Base-by-base conservation (phyloP, 2,888 invertebrate species). In the Ophioninae sp. region DNA sequence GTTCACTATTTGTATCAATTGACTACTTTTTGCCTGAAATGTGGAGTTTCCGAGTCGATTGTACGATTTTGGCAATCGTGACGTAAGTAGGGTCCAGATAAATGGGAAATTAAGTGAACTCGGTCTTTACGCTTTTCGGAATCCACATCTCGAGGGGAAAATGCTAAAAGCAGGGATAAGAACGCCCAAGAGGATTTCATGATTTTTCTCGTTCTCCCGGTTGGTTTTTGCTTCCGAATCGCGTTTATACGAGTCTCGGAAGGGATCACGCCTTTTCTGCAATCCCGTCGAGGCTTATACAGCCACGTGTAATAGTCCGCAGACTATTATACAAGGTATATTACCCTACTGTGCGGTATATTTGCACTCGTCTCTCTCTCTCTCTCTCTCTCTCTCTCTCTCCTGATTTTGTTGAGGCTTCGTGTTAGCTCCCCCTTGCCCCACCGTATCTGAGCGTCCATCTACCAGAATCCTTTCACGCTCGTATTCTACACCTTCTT, bases 221-320 rank as follows among this genome's bases (percentile, higher is more conserved):
- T 64, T 64, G 50, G 59, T 61, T 72, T 73, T 62, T 74, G 79
- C 74, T 82, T 79, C 79, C 79, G 74, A 82, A 79, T 65, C 79
- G 30, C 30, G 79, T 75, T 79, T 76, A 20, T 82, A 79, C 70
- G 65, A 82, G 69, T 69, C 64, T 74, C 64, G 50, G 30, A 74
- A 56, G 73, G 30, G 61, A 50, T 44, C 59, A 69, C 74, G 72
- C 70, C 76, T 67, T 64, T 73, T 50, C 78, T 76, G 78, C 69
- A 82, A 82, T 74, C 68, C 39, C 57, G 77, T 56, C 64, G 57
- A 74, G 78, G 68, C 56, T 37, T 74, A 64, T 62, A 65, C 50
- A 65, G 69, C 17, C 69, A 17, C 8, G 30, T 70, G 70, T 74
- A 74, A 78, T 68, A 62, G 62, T 69, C 64, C 44, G 76, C 13